These are phyloP conservation scores for Haliclona indistincta DNA, from an alignment of 37 sponge, comb jelly and placozoan species.

Conservation along the genomic window DNA sequence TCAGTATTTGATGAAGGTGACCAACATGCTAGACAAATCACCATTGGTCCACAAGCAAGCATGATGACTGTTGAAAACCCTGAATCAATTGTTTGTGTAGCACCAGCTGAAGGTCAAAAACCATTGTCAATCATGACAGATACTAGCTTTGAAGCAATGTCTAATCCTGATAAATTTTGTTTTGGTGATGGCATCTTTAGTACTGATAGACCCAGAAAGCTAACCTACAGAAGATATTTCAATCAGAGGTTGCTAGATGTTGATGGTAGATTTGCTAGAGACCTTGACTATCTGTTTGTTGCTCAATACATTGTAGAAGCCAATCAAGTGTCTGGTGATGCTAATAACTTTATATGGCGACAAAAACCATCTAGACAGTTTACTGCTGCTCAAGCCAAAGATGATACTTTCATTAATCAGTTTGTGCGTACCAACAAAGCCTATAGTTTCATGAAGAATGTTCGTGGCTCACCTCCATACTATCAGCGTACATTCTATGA, in stretches of 20 bases:
- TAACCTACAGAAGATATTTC: conserved; percentile 35
- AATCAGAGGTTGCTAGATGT: conserved; percentile 20
- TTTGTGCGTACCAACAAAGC: conserved; percentile 1
- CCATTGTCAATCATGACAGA: conserved; percentile 29
- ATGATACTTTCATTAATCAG: not conserved
- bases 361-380: not conserved
- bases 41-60: conserved; percentile 9
- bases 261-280: conserved; percentile 29
- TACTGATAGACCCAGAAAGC: conserved; percentile 4
- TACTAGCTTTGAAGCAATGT: conserved; percentile 22
- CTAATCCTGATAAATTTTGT: conserved; percentile 20
- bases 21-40: conserved; percentile 17
- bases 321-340: conserved; percentile 28
- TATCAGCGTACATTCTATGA: conserved; percentile 16
- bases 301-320: conserved; percentile 29
- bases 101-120: conserved; percentile 20
- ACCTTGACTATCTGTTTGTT: conserved; percentile 33
- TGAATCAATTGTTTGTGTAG: conserved; percentile 1
- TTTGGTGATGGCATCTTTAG: conserved; percentile 25
- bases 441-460: conserved; percentile 22
- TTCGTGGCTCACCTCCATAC: conserved; percentile 12
- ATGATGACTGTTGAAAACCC: conserved; percentile 27
- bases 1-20: conserved; percentile 6
- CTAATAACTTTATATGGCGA: conserved; percentile 10
- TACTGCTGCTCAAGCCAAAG: not conserved